phyloP scores from a whole-genome alignment of 2,113 vertebrate genomes.

The Agelaius tricolor region DNA sequence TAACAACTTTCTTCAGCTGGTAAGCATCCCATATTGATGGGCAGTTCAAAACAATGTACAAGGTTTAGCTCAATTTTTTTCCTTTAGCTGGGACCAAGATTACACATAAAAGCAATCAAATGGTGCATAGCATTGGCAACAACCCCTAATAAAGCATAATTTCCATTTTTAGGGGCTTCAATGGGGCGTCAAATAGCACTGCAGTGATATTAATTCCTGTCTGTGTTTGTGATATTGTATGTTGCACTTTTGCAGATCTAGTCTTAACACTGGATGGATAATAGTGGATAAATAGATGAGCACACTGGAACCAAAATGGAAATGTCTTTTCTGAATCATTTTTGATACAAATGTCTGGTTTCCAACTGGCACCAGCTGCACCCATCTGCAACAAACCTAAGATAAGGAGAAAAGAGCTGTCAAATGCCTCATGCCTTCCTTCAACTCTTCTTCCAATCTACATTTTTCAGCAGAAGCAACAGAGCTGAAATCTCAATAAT shows the following conservation, averaged over 20 bases:
- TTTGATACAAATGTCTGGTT: conserved; percentile 10
- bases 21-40: neutral
- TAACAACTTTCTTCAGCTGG: neutral
- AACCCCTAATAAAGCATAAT: neutral
- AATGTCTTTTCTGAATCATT: neutral
- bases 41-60: neutral
- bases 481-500: conserved; percentile 28
- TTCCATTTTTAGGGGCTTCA: neutral
- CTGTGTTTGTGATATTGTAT: neutral
- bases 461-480: conserved; percentile 29
- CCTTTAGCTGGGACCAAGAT: neutral
- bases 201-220: neutral
- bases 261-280: neutral
- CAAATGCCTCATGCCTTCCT: neutral
- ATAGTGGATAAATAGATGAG: neutral
- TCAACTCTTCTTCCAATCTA: neutral
- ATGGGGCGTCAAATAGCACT: fast-evolving
- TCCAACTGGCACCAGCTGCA: conserved; percentile 29
- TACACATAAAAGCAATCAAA: neutral
- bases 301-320: neutral
- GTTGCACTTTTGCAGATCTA: neutral
- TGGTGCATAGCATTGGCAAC: neutral
- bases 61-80: neutral
- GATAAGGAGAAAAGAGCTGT: conserved; percentile 7
- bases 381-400: conserved; percentile 23